Conservation (phyloP, 1,140 invertebrate species). For the Papilio machaon region DNA sequence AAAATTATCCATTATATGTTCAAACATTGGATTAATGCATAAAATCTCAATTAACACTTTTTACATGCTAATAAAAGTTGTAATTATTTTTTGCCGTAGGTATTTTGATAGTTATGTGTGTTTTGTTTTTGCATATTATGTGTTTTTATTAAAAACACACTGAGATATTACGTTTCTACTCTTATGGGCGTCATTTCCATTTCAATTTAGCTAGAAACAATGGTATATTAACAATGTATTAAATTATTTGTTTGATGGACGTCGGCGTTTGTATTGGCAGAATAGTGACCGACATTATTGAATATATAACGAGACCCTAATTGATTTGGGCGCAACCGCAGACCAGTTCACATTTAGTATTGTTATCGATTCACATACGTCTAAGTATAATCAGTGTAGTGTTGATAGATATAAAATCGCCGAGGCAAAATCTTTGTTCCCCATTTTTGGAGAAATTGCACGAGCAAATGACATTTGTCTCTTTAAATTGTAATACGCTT, state of each 20-base stretch:
- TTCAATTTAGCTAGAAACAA: not conserved
- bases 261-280: slow-evolving; percentile 12
- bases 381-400: not conserved
- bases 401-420: not conserved
- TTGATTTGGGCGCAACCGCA: slow-evolving; percentile 21
- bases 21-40: not conserved
- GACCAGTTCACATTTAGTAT: slow-evolving; percentile 24
- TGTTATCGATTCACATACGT: not conserved
- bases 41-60: too few relatives aligned
- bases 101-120: too few relatives aligned
- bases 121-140: too few relatives aligned
- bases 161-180: too few relatives aligned
- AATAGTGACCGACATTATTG: slow-evolving; percentile 19
- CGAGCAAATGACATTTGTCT: too few relatives aligned
- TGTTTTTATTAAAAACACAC: too few relatives aligned
- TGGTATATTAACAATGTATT: slow-evolving; percentile 17
- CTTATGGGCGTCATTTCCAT: not conserved
- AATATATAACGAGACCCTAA: slow-evolving; percentile 25
- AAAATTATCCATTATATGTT: not conserved
- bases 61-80: too few relatives aligned
- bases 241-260: slow-evolving; percentile 19
- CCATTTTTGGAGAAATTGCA: too few relatives aligned
- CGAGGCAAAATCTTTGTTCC: too few relatives aligned
- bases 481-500: too few relatives aligned
- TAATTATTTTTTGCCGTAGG: too few relatives aligned